phyloP scores from a whole-genome alignment of 2,113 vertebrate species.

The Nestor notabilis region DNA sequence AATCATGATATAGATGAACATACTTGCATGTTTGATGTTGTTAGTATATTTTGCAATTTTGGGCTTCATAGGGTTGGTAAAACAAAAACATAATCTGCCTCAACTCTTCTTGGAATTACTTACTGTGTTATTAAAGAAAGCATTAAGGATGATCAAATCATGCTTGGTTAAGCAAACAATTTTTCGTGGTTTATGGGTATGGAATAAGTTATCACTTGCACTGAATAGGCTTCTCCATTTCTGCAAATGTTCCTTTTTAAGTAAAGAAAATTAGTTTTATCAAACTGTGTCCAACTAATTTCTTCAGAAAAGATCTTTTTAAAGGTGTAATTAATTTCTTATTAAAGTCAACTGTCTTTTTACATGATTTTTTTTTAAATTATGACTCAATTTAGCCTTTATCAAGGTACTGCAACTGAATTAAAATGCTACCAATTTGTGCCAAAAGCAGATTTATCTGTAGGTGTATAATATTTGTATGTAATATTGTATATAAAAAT shows the following conservation, averaged over 20 bases:
- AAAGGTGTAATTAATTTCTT: neutral
- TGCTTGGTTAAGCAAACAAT: neutral
- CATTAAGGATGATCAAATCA: neutral
- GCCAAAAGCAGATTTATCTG: neutral
- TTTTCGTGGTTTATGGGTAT: neutral
- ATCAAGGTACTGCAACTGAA: neutral
- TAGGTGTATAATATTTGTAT: neutral
- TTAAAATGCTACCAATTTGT: neutral
- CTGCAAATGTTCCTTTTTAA: neutral
- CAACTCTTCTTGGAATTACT: neutral
- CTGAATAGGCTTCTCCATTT: neutral
- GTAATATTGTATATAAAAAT: neutral
- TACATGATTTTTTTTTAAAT: neutral
- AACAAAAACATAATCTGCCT: neutral
- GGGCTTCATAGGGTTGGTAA: neutral
- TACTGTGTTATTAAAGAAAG: neutral
- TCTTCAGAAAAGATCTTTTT: neutral
- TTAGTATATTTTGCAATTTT: neutral
- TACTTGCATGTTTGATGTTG: neutral
- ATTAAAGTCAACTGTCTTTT: neutral
- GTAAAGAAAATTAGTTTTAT: neutral
- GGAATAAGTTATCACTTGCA: neutral
- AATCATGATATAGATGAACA: fast-evolving
- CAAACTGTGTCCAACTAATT: neutral
- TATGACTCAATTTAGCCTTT: neutral